Conservation (phyloP, 1,140 invertebrate genomes). For the Colletes latitarsis region DNA sequence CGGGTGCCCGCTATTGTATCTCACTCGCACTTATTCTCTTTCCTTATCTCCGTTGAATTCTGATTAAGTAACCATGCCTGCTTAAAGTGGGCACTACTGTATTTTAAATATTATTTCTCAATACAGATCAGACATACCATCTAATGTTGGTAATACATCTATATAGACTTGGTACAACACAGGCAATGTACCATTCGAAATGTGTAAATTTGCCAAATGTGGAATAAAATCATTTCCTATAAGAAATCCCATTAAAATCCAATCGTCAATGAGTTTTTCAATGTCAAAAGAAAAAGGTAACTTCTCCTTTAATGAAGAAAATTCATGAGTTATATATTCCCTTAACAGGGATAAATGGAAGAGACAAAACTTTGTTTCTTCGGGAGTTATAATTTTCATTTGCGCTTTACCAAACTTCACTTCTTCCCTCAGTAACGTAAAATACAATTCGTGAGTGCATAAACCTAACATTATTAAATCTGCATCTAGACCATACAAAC, state of each 20-base stretch:
- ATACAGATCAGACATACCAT: slow-evolving; percentile 83
- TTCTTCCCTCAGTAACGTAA: slow-evolving; percentile 95
- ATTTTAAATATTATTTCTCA: no score
- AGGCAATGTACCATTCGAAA: slow-evolving; percentile 93
- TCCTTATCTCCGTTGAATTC: no score
- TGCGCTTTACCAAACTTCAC: slow-evolving; percentile 88
- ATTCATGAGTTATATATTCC: slow-evolving; percentile 97
- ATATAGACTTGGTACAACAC: slow-evolving; percentile 95
- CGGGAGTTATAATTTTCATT: slow-evolving; percentile 85
- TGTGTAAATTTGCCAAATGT: slow-evolving; percentile 96
- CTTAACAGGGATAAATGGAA: slow-evolving; percentile 95
- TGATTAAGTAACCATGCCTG: no score
- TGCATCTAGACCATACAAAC: slow-evolving; percentile 97
- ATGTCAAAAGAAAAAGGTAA: slow-evolving; percentile 80
- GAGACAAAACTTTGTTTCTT: slow-evolving; percentile 96
- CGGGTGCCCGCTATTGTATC: no score
- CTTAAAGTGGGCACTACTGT: no score
- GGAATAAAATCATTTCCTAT: slow-evolving; percentile 99
- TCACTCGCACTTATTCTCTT: no score
- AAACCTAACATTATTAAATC: slow-evolving; percentile 97
- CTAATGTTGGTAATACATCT: slow-evolving; percentile 90
- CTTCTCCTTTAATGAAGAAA: slow-evolving; percentile 87
- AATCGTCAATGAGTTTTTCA: slow-evolving; percentile 89
- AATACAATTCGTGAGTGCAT: slow-evolving; percentile 96
- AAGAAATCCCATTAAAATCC: slow-evolving; percentile 96